Percentiles rank a stretch among this genome's conserved stretches.
Conservation (phyloP, 2,113 vertebrate genomes). For the Microcebus murinus region DNA sequence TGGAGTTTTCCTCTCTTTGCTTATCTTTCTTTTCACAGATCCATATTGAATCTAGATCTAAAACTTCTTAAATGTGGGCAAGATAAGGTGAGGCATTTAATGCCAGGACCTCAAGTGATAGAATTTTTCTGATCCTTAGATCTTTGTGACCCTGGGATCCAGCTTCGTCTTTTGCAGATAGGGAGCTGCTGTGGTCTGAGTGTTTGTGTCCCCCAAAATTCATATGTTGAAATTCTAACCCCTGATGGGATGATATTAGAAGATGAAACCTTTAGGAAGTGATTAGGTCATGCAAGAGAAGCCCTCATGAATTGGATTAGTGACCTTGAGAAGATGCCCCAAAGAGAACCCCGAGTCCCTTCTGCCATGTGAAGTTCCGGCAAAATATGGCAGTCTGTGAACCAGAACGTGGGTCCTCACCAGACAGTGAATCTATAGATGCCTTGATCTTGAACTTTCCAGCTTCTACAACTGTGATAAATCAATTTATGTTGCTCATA, state of each 20-base stretch:
- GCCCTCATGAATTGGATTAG: neutral
- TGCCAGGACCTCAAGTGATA: neutral
- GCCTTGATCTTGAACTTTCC: neutral
- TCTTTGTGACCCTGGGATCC: neutral
- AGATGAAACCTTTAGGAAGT: neutral
- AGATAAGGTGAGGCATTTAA: neutral
- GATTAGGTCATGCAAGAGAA: neutral
- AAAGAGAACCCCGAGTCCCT: accelerated
- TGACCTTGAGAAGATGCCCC: neutral
- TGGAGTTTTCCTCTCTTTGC: neutral
- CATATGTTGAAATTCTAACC: neutral
- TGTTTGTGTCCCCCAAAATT: neutral
- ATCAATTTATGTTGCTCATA: neutral
- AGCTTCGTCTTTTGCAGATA: neutral
- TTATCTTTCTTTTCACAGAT: neutral
- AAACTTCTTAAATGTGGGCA: neutral
- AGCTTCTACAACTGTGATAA: neutral
- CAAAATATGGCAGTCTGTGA: neutral
- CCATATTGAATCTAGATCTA: neutral
- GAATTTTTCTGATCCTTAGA: neutral
- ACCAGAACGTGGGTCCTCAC: neutral
- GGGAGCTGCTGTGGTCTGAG: neutral
- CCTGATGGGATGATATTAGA: neutral
- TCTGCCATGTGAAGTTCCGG: neutral
- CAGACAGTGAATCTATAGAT: no score